These are phyloP conservation scores for Athetis lepigone DNA, from an alignment of 2,888 invertebrate species.

Conservation along the genomic window DNA sequence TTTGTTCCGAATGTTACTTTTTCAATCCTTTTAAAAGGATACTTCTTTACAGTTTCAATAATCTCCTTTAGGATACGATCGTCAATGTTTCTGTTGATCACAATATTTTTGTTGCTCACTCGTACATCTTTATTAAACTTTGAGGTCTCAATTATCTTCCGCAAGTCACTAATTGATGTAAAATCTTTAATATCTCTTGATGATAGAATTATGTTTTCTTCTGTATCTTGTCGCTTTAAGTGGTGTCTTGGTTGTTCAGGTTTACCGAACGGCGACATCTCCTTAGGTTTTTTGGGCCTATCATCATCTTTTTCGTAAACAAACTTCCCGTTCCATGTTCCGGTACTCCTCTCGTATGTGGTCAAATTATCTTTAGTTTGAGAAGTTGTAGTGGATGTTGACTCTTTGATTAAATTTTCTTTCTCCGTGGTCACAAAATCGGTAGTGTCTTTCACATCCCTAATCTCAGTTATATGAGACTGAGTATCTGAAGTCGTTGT, in stretches of 20 bases:
- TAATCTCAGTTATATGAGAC: conserved; percentile 73
- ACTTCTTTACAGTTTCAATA: conserved; percentile 87
- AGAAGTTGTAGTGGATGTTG: conserved; percentile 73
- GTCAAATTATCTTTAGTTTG: conserved; percentile 85
- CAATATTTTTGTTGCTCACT: conserved; percentile 87
- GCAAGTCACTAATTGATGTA: conserved; percentile 86
- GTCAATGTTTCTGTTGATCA: conserved; percentile 86
- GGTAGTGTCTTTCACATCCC: conserved; percentile 76
- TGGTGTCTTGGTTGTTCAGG: conserved; percentile 85
- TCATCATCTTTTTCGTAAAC: conserved; percentile 87
- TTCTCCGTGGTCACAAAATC: conserved; percentile 86
- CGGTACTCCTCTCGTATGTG: conserved; percentile 86
- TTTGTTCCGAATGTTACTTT: conserved; percentile 90
- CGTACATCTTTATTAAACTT: conserved; percentile 84
- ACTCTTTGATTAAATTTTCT: conserved; percentile 86
- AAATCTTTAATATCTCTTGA: conserved; percentile 88
- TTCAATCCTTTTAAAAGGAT: conserved; percentile 87
- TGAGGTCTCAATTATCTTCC: conserved; percentile 86
- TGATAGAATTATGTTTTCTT: conserved; percentile 87
- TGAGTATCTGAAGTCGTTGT: conserved; percentile 74
- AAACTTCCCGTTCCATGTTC: conserved; percentile 91
- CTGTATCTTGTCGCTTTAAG: conserved; percentile 86
- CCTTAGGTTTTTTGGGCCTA: conserved; percentile 82
- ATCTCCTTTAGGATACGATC: conserved; percentile 86
- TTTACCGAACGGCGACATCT: conserved; percentile 85